Evolutionary conservation across 1,140 invertebrate species (phyloP).

Genomic region (Ridgeia piscesae): DNA sequence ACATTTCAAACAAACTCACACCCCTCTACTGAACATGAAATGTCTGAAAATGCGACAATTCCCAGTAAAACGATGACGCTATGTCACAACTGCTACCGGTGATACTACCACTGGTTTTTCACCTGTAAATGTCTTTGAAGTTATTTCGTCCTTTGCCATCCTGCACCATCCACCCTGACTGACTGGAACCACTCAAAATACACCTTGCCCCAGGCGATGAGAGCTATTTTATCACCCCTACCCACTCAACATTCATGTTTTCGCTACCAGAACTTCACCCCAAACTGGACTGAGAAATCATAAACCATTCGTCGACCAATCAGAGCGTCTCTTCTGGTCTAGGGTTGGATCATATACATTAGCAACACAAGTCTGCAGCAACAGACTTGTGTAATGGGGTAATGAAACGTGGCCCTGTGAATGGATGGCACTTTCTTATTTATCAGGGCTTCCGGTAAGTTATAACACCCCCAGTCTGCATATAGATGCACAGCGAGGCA

Average conservation of each 20-base stretch:
- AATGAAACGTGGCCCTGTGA: background rate
- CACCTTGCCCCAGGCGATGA: background rate
- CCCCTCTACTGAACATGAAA: background rate
- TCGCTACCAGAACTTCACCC: background rate
- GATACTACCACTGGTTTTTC: background rate
- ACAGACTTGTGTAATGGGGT: background rate
- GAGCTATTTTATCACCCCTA: background rate
- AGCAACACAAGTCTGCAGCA: background rate
- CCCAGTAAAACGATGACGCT: background rate
- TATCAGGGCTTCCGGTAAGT: background rate
- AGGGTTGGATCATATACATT: background rate
- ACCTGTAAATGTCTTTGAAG: background rate
- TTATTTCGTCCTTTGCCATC: background rate
- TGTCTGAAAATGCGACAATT: background rate
- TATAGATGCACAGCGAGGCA: background rate
- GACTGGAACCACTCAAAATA: background rate
- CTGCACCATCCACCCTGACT: background rate
- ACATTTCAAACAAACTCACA: background rate
- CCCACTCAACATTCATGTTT: background rate
- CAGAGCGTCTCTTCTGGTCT: no score
- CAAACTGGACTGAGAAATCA: background rate
- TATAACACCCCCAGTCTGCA: background rate
- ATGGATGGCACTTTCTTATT: background rate
- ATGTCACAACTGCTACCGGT: background rate
- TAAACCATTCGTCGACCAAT: background rate